Evolutionary conservation across 2,797 vertebrate genomes (phyloP), one percentile per base, ranked within the genome.

Genomic region (Sparus aurata): DNA sequence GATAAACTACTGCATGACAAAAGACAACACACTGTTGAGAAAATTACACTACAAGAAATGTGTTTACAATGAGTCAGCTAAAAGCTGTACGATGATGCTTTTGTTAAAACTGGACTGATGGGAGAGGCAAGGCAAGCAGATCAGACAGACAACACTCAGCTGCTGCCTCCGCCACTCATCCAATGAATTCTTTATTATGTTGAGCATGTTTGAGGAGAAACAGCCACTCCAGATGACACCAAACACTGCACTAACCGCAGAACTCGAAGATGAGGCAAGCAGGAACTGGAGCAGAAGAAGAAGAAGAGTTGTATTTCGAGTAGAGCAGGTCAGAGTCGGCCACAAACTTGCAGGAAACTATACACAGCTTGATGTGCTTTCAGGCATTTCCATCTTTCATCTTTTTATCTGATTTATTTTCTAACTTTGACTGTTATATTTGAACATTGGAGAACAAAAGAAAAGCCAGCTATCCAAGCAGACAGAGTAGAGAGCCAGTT

Each of bases 101-200:
- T 25, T 49, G 34, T 25, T 68, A 60, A 62, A 69, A 7, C 58
- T 23, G 45, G 4, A 70, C 30, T 30, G 34, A 80, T 6, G 57
- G 27, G 6, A 53, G 15, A 34, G 49, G 47, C 15, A 43, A 1
- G 41, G n/a, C 41, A 17, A 76, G 43, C 38, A 52, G 17, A 58
- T 25, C 43, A 69, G 25, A 74, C 22, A 68, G 67, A 55, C 4
- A 15, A 52, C 55, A 43, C 22, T 70, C 34, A 43, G 47, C 66
- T 62, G 57, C 68, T 53, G 30, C 45, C 20, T 73, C 53, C 12
- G 34, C 60, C 52, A 34, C 49, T 66, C 73, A 70, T 15, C 34
- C 45, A 27, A 84, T 87, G 18, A 89, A 86, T 85, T 77, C 68
- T 88, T 89, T 60, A 89, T 85, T 17, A 64, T 65, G 49, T 10